phyloP scores from a whole-genome alignment of 2,797 vertebrate species.

The Neosilurus mollespiculum region DNA sequence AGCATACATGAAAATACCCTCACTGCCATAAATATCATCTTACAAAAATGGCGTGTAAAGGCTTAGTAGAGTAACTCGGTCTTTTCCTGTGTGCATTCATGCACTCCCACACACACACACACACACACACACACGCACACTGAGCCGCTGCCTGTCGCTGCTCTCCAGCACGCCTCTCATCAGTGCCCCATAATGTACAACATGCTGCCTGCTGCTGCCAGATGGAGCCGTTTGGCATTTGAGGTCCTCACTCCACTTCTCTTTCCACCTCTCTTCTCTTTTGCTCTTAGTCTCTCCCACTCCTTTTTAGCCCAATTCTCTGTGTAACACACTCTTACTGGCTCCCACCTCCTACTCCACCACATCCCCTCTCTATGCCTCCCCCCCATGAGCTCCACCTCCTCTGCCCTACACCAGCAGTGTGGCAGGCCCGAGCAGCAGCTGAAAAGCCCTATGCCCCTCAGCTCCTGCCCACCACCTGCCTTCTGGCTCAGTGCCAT shows the following conservation, averaged over 20 bases:
- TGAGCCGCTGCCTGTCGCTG: slow-evolving; percentile 33
- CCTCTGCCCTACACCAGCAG: slow-evolving; percentile 48
- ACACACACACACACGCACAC: slow-evolving; percentile 32
- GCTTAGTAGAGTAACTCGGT: slow-evolving; percentile 44
- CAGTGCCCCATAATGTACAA: slow-evolving; percentile 53
- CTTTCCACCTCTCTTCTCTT: slow-evolving; percentile 29
- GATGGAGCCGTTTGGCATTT: slow-evolving; percentile 57
- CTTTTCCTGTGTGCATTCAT: slow-evolving; percentile 41
- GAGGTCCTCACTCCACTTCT: slow-evolving; percentile 43
- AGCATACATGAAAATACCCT: slow-evolving; percentile 44
- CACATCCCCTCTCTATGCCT: background rate
- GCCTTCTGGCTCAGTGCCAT: slow-evolving; percentile 49
- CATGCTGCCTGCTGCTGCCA: slow-evolving; percentile 58
- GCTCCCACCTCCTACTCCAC: background rate
- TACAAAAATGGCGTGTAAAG: slow-evolving; percentile 40
- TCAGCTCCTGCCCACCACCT: slow-evolving; percentile 50
- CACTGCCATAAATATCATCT: slow-evolving; percentile 49
- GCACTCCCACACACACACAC: slow-evolving; percentile 31
- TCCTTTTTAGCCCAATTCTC: background rate
- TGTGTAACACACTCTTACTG: background rate
- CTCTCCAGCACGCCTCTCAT: slow-evolving; percentile 54
- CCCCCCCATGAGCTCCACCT: slow-evolving; percentile 22
- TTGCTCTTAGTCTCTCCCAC: background rate
- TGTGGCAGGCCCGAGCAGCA: slow-evolving; percentile 46
- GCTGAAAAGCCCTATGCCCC: slow-evolving; percentile 47